Evolutionary conservation across 2,888 invertebrate genomes (phyloP).

Genomic region (Amblyjoppa fuscipennis): DNA sequence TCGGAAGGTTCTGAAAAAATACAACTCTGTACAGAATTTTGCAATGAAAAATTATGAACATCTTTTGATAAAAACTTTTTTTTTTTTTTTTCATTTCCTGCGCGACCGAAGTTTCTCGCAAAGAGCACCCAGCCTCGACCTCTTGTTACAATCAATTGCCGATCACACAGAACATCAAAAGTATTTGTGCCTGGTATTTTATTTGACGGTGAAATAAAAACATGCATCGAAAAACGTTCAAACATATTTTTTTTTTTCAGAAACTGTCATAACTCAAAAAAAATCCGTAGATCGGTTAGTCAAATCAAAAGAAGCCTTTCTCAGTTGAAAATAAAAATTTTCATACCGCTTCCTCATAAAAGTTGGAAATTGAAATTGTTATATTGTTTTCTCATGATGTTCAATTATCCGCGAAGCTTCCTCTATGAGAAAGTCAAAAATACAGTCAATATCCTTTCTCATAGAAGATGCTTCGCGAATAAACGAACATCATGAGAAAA

Average conservation of each 20-base stretch:
- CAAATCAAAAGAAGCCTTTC: no score
- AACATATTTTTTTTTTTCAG: not conserved
- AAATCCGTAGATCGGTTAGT: no score
- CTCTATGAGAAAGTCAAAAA: no score
- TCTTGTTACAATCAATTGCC: not conserved
- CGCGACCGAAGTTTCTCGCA: not conserved
- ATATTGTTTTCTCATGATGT: no score
- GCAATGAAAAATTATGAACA: not conserved
- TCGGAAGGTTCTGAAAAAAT: conserved; percentile 46
- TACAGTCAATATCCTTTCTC: no score
- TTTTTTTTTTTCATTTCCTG: not conserved
- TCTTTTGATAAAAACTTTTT: not conserved
- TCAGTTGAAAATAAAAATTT: no score
- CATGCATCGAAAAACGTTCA: not conserved
- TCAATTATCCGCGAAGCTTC: no score
- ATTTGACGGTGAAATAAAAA: not conserved
- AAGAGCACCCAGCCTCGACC: not conserved
- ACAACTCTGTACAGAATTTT: not conserved
- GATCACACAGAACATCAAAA: not conserved
- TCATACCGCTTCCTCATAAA: no score
- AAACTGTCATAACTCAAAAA: not conserved
- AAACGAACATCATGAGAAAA: no score
- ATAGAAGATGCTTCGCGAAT: no score
- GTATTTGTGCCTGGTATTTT: not conserved
- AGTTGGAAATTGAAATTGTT: no score